Conservation (phyloP, 2,888 invertebrate species). For the Caenorhabditis sinica region DNA sequence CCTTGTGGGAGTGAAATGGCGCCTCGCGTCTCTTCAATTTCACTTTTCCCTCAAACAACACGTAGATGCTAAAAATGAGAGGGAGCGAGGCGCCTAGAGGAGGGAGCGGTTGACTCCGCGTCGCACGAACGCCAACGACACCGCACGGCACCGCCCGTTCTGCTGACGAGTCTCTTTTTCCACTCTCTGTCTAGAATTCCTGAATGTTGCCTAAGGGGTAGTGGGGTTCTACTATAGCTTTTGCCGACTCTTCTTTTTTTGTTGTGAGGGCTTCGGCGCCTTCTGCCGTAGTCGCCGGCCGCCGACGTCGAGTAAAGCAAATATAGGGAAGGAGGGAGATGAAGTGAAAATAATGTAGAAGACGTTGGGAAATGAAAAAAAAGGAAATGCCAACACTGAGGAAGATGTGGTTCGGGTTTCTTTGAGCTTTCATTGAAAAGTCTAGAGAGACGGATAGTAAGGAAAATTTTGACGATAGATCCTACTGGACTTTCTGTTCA, state of each 20-base stretch:
- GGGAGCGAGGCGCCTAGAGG: constrained; percentile 48
- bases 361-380: neutral
- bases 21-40: constrained; percentile 22
- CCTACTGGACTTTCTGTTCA: too few species aligned
- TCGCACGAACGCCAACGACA: constrained; percentile 54
- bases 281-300: constrained; percentile 7
- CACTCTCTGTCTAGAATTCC: constrained; percentile 2
- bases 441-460: too few species aligned
- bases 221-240: neutral
- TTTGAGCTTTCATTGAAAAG: too few species aligned
- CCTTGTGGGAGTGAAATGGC: constrained; percentile 35
- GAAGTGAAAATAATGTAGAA: neutral
- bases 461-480: too few species aligned
- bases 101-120: constrained; percentile 62
- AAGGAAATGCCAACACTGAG: neutral
- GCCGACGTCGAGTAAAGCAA: constrained; percentile 11
- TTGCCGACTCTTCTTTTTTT: neutral
- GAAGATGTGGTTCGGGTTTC: too few species aligned
- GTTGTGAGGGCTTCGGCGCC: neutral
- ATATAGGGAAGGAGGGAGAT: constrained; percentile 13
- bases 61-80: constrained; percentile 18
- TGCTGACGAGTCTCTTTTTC: constrained; percentile 17
- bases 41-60: neutral
- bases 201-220: constrained; percentile 23
- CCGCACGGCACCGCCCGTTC: constrained; percentile 62